Percentiles rank a stretch among this genome's conserved stretches.
phyloP scores from a whole-genome alignment of 2,113 vertebrate species.

The Micromys minutus region DNA sequence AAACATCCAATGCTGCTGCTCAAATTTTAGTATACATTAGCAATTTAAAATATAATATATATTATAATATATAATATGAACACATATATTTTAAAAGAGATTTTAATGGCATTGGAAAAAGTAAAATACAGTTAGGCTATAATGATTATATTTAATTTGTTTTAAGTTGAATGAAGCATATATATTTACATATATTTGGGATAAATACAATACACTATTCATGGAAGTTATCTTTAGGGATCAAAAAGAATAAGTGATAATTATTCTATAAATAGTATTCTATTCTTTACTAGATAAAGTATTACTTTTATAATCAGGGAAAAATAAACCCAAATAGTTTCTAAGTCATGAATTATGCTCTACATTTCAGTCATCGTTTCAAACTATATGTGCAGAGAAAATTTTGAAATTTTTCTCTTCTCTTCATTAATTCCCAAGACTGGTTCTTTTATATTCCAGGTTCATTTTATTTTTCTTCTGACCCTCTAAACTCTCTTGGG shows the following conservation, averaged over 20 bases:
- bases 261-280: neutral
- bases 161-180: neutral
- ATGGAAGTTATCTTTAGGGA: neutral
- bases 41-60: neutral
- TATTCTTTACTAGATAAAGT: neutral
- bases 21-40: neutral
- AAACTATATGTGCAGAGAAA: neutral
- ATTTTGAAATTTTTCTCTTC: neutral
- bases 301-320: constrained; percentile 1
- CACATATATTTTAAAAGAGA: neutral
- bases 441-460: neutral
- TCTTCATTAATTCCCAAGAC: neutral
- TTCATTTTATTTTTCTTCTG: neutral
- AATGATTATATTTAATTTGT: constrained; percentile 10
- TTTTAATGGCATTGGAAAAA: constrained; percentile 14
- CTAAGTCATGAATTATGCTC: neutral
- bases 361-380: neutral
- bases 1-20: neutral
- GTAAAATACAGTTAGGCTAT: constrained; percentile 9
- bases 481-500: neutral
- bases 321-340: neutral
- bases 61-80: neutral
- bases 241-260: neutral
- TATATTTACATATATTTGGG: neutral
- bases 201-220: neutral